Conservation (phyloP, 2,888 invertebrate genomes). For the Crematogaster levior region DNA sequence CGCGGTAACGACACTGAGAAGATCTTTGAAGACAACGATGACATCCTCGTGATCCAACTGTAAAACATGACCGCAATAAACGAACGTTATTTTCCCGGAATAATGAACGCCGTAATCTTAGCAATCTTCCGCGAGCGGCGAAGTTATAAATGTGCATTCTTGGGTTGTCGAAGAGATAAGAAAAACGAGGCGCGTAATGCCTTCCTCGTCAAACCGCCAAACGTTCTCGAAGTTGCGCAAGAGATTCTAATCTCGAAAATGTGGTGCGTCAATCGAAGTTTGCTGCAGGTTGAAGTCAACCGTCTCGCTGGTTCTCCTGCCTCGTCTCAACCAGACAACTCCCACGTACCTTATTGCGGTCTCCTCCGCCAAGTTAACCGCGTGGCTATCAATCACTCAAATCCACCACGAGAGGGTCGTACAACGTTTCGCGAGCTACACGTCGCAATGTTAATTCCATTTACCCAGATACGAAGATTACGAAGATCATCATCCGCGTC, state of each 20-base stretch:
- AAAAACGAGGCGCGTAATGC: background rate
- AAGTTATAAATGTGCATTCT: background rate
- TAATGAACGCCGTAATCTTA: slow-evolving; percentile 26
- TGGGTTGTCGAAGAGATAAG: slow-evolving; percentile 14
- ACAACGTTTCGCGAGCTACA: slow-evolving; percentile 21
- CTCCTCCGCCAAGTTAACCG: slow-evolving; percentile 72
- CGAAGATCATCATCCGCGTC: slow-evolving; percentile 11
- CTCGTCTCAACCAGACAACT: slow-evolving; percentile 3
- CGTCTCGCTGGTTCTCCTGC: background rate
- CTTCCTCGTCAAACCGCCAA: slow-evolving; percentile 38
- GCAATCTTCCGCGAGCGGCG: background rate
- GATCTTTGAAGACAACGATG: slow-evolving; percentile 1
- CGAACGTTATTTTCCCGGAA: slow-evolving; percentile 25
- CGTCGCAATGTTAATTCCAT: slow-evolving; percentile 62
- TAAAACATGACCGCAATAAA: slow-evolving; percentile 40
- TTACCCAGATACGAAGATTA: slow-evolving; percentile 30
- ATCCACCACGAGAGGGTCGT: slow-evolving; percentile 8
- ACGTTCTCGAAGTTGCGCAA: slow-evolving; percentile 24
- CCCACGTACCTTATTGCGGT: slow-evolving; percentile 51
- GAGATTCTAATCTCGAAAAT: slow-evolving; percentile 42
- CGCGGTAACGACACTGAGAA: slow-evolving; percentile 20
- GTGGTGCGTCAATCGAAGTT: slow-evolving; percentile 22
- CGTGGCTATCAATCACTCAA: slow-evolving; percentile 35
- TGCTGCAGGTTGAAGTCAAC: slow-evolving; percentile 1
- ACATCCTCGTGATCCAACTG: slow-evolving; percentile 22